Evolutionary conservation across 1,140 invertebrate genomes (phyloP).

Genomic region (Tetranychus cinnabarinus): DNA sequence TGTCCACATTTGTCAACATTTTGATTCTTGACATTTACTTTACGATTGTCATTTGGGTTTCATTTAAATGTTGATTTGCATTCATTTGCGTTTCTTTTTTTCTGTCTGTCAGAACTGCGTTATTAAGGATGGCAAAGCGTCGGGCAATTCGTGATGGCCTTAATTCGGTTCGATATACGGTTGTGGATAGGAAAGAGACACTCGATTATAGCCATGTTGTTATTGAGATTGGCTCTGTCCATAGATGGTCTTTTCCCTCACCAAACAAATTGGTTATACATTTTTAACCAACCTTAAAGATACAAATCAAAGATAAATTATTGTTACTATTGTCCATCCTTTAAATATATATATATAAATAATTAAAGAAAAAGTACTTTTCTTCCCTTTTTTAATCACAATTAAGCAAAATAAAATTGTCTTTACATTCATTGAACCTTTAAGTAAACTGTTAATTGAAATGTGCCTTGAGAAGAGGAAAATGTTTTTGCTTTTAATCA

Average conservation of each 20-base stretch:
- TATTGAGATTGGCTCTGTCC: conserved; percentile 13
- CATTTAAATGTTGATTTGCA: background rate
- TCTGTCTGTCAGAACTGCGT: conserved; percentile 2
- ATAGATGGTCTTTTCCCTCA: conserved; percentile 13
- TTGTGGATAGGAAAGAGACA: conserved; percentile 8
- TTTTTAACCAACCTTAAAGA: background rate
- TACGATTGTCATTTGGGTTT: no score
- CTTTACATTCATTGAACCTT: no score
- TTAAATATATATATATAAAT: no score
- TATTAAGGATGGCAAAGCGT: conserved; percentile 14
- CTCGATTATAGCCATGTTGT: conserved; percentile 10
- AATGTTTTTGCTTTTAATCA: no score
- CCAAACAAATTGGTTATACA: background rate
- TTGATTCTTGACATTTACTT: no score
- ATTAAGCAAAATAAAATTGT: no score
- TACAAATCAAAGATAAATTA: no score
- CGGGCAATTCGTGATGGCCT: conserved; percentile 12
- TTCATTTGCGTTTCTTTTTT: background rate
- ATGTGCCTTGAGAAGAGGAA: no score
- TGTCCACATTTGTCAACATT: no score
- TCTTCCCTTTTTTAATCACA: background rate
- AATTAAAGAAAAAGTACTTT: no score
- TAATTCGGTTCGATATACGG: conserved; percentile 13
- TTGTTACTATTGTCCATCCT: no score
- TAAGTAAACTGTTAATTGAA: no score